Evolutionary conservation across 2,113 vertebrate genomes (phyloP).

Genomic region (Ursus arctos): DNA sequence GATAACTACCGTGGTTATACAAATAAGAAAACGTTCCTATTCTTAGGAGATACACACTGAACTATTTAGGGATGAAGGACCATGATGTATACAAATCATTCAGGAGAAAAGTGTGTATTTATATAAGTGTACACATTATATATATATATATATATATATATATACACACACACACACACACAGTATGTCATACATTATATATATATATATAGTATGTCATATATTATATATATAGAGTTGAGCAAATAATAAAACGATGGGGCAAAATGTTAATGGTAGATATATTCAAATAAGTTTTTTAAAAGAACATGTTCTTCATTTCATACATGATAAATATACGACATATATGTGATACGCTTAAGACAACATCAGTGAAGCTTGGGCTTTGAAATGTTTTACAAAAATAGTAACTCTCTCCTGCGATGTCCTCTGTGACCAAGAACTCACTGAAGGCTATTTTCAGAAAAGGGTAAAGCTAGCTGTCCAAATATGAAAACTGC

Average conservation of each 20-base stretch:
- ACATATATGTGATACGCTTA: neutral
- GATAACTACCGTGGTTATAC: neutral
- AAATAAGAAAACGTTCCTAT: neutral
- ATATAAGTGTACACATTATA: neutral
- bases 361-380: neutral
- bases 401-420: conserved; percentile 9
- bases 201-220: neutral
- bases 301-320: neutral
- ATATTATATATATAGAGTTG: neutral
- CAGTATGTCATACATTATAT: neutral
- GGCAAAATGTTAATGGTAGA: neutral
- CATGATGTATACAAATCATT: neutral
- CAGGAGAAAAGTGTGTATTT: neutral
- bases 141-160: neutral
- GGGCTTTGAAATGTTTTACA: neutral
- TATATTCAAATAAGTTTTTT: neutral
- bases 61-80: neutral
- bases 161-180: too few species aligned
- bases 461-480: neutral
- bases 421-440: neutral
- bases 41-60: conserved; percentile 4
- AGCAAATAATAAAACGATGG: neutral
- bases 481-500: neutral
- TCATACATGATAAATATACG: neutral
- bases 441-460: neutral